Conservation (phyloP, 1,140 invertebrate species). For the Euborellia annulipes region DNA sequence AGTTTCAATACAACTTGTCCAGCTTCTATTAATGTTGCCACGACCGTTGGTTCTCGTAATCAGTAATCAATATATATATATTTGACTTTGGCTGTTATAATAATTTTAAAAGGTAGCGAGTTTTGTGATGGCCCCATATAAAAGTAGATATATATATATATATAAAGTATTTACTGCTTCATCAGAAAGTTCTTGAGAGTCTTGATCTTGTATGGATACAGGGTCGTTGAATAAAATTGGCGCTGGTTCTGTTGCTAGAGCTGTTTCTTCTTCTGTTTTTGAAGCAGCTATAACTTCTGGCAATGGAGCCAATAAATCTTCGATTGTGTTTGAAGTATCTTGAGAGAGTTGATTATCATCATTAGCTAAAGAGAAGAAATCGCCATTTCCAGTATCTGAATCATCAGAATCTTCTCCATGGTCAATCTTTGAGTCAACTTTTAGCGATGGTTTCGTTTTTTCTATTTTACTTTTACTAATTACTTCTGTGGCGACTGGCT, state of each 20-base stretch:
- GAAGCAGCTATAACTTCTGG: neutral
- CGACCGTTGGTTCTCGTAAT: no score
- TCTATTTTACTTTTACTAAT: slow-evolving; percentile 6
- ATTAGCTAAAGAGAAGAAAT: slow-evolving; percentile 20
- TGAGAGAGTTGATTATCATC: slow-evolving; percentile 18
- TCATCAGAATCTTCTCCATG: slow-evolving; percentile 29
- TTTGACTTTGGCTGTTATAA: no score
- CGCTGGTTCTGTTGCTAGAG: slow-evolving; percentile 22
- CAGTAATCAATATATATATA: no score
- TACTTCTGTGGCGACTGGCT: slow-evolving; percentile 9
- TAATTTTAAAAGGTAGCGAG: no score
- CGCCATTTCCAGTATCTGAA: slow-evolving; percentile 26
- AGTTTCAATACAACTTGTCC: no score
- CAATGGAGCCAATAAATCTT: slow-evolving; percentile 12
- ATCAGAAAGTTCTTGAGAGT: slow-evolving; percentile 26
- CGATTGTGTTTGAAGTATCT: no score
- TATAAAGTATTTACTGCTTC: slow-evolving; percentile 32
- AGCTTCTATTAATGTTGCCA: no score
- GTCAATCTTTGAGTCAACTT: no score
- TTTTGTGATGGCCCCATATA: no score
- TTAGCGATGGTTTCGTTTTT: slow-evolving; percentile 9
- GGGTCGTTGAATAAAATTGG: slow-evolving; percentile 10
- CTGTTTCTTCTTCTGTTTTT: slow-evolving; percentile 17
- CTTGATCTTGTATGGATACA: slow-evolving; percentile 7
- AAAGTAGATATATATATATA: no score